Base-by-base conservation (phyloP, 2,113 vertebrate species). In the Psettodes erumei region DNA sequence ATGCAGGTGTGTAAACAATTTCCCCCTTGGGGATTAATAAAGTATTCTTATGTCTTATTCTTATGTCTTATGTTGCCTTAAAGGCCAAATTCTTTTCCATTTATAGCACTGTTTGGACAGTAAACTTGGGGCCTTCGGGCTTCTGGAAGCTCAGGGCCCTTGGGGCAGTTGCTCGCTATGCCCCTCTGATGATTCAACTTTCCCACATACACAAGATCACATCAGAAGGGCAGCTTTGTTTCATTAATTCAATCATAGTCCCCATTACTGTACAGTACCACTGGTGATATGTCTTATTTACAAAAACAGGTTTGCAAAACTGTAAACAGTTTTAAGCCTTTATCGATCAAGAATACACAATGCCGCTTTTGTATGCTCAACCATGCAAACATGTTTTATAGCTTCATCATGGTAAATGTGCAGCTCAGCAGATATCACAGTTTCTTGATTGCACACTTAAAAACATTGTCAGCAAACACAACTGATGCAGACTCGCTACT, bases 391-490 rank as follows among this genome's bases (percentile, higher is more conserved):
- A 55, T 43, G 19, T 13, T 55, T 55, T 25, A 53, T 25, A 58
- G 27, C 18, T 71, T 61, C 13, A 55, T 25, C 75, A 32, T 37
- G 33, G 30, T 50, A 18, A 56, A 51, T 38, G 65, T 77, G 3
- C 43, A 77, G 38, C 43, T 35, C n/a, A 55, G 45, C 28, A 60
- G 19, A 71, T 19, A 71, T 66, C 38, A 72, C 35, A 71, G 12
- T 47, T 56, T 75, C 45, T 65, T 62, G 32, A 73, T 18, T 71
- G 30, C 48, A 81, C 53, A 79, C 69, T 59, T 62, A 53, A 38
- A 27, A 50, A 73, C 60, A 73, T 6, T 15, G 8, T 35, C 38
- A 53, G 54, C 68, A 69, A 76, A 62, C 37, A 81, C 43, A 74
- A 38, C 2, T 6, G n/a, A 65, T 59, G 35, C 68, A 66, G 77